Evolutionary conservation across 1,140 invertebrate species (phyloP), one percentile per base, ranked within the genome.

Genomic region (Oscheius sp.): DNA sequence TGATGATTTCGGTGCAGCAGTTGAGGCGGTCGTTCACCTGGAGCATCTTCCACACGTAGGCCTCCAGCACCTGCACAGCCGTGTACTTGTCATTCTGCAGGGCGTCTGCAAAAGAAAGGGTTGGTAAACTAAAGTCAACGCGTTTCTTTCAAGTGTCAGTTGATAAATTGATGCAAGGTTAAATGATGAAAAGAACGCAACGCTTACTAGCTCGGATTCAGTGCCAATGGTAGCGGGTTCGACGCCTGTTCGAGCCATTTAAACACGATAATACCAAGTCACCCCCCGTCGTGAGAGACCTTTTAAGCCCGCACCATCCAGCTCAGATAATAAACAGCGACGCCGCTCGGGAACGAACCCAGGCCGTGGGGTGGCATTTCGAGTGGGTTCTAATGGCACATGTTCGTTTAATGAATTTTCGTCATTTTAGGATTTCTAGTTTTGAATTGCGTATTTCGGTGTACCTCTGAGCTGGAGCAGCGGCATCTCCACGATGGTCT

Each of bases 41-140:
- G 15, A 71, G 32, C 4, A 29, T 31, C 1, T 71, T 71, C 62
- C 65, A 23, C 34, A 66, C 63, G 38, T 71, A 71, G 28, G 68
- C 68, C 31, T 74, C 62, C n/a, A 71, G 28, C 7, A 45, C 68
- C 72, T 71, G 61, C 0, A 45, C 65, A 18, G 68, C 68, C 18
- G 68, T 71, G n/a, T 52, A 36, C 18, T 35, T 13, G n/a, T 68
- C 65, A 31, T 7, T 13, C 72, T 71, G 68, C 4, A 71, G 65
- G 3, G 63, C 65, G 15, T 36, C 68, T 71, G 68, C 20, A 69
- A 28, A 26, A 70, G 52, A 15, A 63, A 63, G 7, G 7, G 35
- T 63, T 55, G 7, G 49, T 7, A 55, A 55, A 13, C 49, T n/a
- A n/a, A n/a, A n/a, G n/a, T n/a, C n/a, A n/a, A n/a, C n/a, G n/a